Evolutionary conservation across 2,113 vertebrate species (phyloP).

Genomic region (Prietella phreatophila): DNA sequence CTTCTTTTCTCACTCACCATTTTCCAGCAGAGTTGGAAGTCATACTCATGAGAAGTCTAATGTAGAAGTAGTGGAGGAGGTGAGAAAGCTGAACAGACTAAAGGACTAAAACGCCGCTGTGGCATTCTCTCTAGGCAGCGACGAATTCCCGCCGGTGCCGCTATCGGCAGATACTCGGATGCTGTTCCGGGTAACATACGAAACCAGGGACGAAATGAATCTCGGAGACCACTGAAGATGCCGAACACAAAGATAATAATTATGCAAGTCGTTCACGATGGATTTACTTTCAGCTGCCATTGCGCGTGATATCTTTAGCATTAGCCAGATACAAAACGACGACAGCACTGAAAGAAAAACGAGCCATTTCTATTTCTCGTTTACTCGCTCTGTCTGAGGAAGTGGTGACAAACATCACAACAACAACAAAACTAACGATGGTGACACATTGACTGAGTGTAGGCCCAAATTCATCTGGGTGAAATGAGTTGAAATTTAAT

Average conservation of each 20-base stretch:
- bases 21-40: not conserved
- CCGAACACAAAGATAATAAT: not conserved
- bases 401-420: slow-evolving; percentile 25
- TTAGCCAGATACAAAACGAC: not conserved
- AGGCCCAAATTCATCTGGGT: slow-evolving; percentile 61
- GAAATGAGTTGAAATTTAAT: slow-evolving; percentile 57
- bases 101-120: not conserved
- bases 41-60: not conserved
- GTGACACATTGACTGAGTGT: slow-evolving; percentile 53
- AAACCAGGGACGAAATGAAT: not conserved
- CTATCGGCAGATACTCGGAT: not conserved
- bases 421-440: slow-evolving; percentile 18
- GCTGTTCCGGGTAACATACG: not conserved
- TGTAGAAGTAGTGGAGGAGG: not conserved
- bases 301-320: not conserved
- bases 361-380: slow-evolving; percentile 53
- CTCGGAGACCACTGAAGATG: not conserved
- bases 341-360: not conserved
- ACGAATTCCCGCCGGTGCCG: not conserved
- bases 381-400: slow-evolving; percentile 52
- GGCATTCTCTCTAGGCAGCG: not conserved
- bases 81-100: not conserved
- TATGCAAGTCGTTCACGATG: not conserved
- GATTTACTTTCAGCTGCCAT: not conserved
- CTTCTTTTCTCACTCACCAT: not conserved